Base-by-base conservation (phyloP, 2,113 vertebrate species). In the Syngnathus scovelli region DNA sequence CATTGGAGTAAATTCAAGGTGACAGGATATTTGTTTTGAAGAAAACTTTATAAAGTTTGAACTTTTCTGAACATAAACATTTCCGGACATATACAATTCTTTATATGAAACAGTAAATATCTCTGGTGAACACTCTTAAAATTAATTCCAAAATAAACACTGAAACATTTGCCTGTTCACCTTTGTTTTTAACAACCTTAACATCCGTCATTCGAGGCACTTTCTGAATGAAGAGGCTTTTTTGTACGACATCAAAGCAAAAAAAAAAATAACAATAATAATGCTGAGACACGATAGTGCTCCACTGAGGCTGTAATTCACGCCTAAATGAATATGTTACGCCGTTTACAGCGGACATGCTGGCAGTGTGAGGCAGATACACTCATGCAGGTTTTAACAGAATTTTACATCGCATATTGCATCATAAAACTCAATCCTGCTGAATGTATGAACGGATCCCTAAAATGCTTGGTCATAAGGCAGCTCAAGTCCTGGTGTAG, bases 61-160 rank as follows among this genome's bases (percentile, higher is more conserved):
- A 89, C 83, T 83, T 80, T 87, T 88, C 70, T 79, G 71, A 84
- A 86, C 85, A 87, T 87, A 85, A 88, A 78, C 84, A 85, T 86
- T 87, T 86, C 82, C 85, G 67, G 82, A 85, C 89, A 87, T 86
- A 87, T 84, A 89, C 84, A 85, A 76, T 88, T 87, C 69, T 85
- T 88, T 82, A 87, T 89, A 90, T 86, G 87, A 89, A 89, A 89
- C 85, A 85, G 89, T 88, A 89, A 89, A 89, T 88, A 88, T 86
- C 66, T 90, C 80, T 86, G 82, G 78, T 87, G 84, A 84, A 88
- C 86, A 83, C 80, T 85, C 81, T 82, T 74, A 74, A 84, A 86
- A 77, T 81, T 80, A 84, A 78, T 89, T 82, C 81, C 83, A 89
- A 90, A 90, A 90, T 90, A 90, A 90, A 90, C 87, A 85, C 83